These are phyloP conservation scores for Lasius fuliginosus DNA, from an alignment of 2,888 invertebrate species.

Conservation along the genomic window DNA sequence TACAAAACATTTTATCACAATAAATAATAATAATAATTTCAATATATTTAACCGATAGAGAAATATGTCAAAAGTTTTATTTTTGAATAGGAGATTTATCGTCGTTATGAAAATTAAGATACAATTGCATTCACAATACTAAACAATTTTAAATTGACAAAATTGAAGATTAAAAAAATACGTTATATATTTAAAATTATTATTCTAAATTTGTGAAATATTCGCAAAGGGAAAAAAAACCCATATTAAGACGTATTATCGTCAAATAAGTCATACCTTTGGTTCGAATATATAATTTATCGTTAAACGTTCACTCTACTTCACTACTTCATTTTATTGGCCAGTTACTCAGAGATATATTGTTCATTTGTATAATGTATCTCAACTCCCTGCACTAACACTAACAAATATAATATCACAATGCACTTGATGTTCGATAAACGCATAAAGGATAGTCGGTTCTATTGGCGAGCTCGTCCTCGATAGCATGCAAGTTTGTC, in stretches of 20 bases:
- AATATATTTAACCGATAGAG: neutral
- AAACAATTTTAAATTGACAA: neutral
- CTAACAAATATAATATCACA: slow-evolving; percentile 24
- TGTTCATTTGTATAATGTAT: neutral
- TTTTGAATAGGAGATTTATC: neutral
- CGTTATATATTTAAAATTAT: neutral
- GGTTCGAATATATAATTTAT: slow-evolving; percentile 3
- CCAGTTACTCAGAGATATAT: neutral
- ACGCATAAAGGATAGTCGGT: neutral
- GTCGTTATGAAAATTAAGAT: neutral
- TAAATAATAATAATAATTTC: slow-evolving; percentile 8
- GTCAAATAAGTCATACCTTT: neutral
- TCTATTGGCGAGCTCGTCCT: slow-evolving; percentile 44
- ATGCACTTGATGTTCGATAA: slow-evolving; percentile 25
- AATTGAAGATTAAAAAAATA: neutral
- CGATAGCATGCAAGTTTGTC: slow-evolving; percentile 71
- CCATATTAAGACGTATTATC: neutral
- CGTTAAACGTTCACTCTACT: neutral
- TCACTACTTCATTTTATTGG: slow-evolving; percentile 1
- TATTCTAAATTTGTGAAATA: neutral
- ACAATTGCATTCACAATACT: neutral
- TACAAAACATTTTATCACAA: neutral
- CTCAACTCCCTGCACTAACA: neutral
- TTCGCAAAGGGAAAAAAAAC: neutral
- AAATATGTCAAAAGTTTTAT: neutral